Evolutionary conservation across 2,113 vertebrate genomes (phyloP), one percentile per base, ranked within the genome.

Genomic region (Poicephalus meyeri): DNA sequence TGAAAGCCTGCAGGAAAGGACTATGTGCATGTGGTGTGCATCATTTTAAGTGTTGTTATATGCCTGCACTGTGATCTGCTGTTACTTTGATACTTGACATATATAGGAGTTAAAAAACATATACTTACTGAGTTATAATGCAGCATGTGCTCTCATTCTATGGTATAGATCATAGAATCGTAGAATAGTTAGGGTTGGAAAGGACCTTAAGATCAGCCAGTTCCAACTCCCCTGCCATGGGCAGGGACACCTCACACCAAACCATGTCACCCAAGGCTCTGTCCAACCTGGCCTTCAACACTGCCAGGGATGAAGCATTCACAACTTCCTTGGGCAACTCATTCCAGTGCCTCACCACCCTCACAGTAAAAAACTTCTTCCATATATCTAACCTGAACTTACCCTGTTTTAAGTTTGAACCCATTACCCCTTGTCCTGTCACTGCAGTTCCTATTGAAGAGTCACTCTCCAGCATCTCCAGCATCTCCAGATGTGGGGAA

Each of bases 401-500:
- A 9, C 37, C 37, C 37, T 35, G 35, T 37, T 58, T 58, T n/a
- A n/a, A n/a, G 55, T 23, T 23, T 58, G 20, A 58, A 23, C 33
- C 55, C 2, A 6, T 58, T n/a, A 23, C 33, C 33, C 55, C 20
- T 23, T 58, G 33, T 58, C 33, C 20, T 58, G 33, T 58, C 33
- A 58, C 20, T n/a, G 33, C 56, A n/a, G 19, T 58, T 13, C 33
- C 20, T 58, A n/a, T 23, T 58, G 56, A 58, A 58, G 20, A 58
- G 33, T n/a, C 13, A 8, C 33, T 58, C 33, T 15, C 33, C 56
- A n/a, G 56, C 56, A 58, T 35, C 56, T 55, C 21, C 66, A 63
- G 37, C 52, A 46, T 25, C 26, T 70, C 31, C 70, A 0, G 0
- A 2, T 52, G 42, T 71, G 47, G 39, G n/a, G 33, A 58, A 55